These are phyloP conservation scores for Bergia sp. DNA, from an alignment of 92 coral and sea anemone species.

Conservation along the genomic window DNA sequence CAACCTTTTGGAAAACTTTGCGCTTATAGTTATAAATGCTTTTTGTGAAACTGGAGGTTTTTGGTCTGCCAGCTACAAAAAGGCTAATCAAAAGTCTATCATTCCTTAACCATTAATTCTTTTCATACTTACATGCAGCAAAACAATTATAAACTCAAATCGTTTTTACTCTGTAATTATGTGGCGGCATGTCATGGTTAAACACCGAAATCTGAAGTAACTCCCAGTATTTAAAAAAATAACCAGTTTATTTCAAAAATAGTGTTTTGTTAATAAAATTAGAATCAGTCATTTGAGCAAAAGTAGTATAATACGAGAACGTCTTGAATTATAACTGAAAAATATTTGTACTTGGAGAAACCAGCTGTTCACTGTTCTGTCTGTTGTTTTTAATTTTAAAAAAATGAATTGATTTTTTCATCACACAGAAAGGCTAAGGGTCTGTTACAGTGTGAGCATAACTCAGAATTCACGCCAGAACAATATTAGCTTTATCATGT, in stretches of 20 bases:
- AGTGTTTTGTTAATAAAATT: neutral
- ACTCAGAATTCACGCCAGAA: neutral
- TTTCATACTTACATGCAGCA: neutral
- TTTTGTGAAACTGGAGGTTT: neutral
- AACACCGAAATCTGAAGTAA: neutral
- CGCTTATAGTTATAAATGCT: too few relatives aligned
- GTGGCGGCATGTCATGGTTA: neutral
- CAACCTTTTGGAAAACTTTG: neutral
- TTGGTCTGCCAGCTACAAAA: neutral
- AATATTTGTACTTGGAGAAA: too few relatives aligned
- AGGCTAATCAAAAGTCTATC: neutral
- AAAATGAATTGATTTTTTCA: too few relatives aligned
- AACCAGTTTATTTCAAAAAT: too few relatives aligned
- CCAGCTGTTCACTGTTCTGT: too few relatives aligned
- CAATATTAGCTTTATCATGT: neutral
- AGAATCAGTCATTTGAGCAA: neutral
- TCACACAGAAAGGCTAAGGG: neutral
- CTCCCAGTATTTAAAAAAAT: neutral
- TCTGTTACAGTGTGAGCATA: neutral
- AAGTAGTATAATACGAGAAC: neutral
- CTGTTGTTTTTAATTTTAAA: too few relatives aligned
- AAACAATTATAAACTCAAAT: neutral
- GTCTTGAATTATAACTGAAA: neutral
- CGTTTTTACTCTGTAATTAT: neutral
- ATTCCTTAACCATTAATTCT: neutral